Evolutionary conservation across 2,888 invertebrate species (phyloP), one percentile per base, ranked within the genome.

Genomic region (Leptogaster cylindrica): DNA sequence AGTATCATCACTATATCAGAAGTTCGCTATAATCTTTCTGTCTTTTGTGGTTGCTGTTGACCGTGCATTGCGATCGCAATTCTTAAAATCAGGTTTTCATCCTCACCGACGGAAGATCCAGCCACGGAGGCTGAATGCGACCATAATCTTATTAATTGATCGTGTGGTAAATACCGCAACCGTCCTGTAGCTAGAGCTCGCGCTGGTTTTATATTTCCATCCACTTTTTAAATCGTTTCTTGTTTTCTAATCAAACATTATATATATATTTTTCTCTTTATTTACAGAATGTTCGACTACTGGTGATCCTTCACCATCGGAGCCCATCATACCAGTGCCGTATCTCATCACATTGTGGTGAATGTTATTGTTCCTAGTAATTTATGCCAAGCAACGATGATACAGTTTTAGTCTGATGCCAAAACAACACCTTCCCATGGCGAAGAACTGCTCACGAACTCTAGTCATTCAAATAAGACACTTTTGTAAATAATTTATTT

Each of bases 91-190:
- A 66, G 66, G 51, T 51, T 65, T 51, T 44, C 39, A 55, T 61
- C 41, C 61, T 14, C 28, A 27, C 61, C 44, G 44, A 44, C 44
- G 41, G 61, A 23, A 44, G 44, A 61, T 51, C 16, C 51, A 51
- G n/a, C 27, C 14, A 51, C 27, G 44, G 50, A 14, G 44, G n/a
- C 14, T 46, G 64, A 23, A 28, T 36, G 64, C 39, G 65, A 50
- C 51, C 50, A 52, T 48, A 58, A 69, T 69, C 69, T 67, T 69
- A 69, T 69, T 69, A 69, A 69, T 69, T 69, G 69, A 69, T 69
- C 69, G 67, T 69, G 69, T 69, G 69, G 61, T 64, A 66, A 69
- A 69, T 69, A 69, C 69, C 69, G 41, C 69, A 69, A 50, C 48
- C 33, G 28, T 23, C 12, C n/a, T n/a, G n/a, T n/a, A n/a, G n/a